These are phyloP conservation scores for Sylvietta virens DNA, from an alignment of 2,113 vertebrate genomes.

Conservation along the genomic window DNA sequence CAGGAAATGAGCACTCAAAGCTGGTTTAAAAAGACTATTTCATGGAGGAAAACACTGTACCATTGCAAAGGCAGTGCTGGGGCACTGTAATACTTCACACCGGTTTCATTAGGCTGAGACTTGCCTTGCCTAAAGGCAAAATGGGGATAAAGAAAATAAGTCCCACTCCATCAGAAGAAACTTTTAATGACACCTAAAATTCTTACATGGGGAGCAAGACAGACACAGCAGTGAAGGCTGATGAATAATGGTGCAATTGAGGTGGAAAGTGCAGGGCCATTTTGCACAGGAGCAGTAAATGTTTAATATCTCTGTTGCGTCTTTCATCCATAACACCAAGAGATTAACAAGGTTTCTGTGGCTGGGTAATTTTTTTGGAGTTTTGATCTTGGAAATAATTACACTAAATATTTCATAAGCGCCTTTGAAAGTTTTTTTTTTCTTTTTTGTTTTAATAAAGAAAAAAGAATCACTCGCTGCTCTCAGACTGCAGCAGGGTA, in stretches of 20 bases:
- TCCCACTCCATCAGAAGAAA: background rate
- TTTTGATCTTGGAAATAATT: conserved; percentile 38
- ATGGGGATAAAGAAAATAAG: background rate
- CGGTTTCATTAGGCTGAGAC: background rate
- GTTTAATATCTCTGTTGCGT: conserved; percentile 3
- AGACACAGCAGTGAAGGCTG: background rate
- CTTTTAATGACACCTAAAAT: background rate
- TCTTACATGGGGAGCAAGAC: background rate
- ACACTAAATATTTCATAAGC: conserved; percentile 32
- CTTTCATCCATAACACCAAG: conserved; percentile 19
- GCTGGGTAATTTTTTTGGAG: background rate
- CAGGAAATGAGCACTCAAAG: background rate
- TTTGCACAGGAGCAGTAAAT: conserved; percentile 7
- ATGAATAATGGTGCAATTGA: background rate
- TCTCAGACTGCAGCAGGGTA: background rate
- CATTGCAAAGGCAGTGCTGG: background rate
- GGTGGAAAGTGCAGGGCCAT: background rate
- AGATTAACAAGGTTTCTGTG: conserved; percentile 41
- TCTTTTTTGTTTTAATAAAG: background rate
- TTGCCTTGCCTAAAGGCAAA: conserved; percentile 1
- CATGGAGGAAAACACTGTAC: background rate
- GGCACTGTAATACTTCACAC: background rate
- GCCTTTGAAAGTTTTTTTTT: background rate
- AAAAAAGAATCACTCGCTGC: background rate
- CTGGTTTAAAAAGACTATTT: background rate